These are phyloP conservation scores for Coreius guichenoti DNA, from an alignment of 2,797 vertebrate species.

Conservation along the genomic window DNA sequence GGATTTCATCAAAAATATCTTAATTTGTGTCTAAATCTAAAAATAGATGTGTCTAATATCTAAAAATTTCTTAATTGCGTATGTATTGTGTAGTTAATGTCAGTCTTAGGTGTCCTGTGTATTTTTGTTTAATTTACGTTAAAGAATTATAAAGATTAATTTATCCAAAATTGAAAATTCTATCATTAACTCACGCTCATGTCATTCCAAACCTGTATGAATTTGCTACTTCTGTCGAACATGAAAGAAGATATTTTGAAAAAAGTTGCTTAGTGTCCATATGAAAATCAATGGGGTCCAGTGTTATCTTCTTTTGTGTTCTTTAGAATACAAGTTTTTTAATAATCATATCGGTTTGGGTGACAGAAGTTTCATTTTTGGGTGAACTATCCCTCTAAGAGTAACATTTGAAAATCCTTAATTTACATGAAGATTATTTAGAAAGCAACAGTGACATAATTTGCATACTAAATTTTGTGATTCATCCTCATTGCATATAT, in stretches of 20 bases:
- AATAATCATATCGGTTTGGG: neutral
- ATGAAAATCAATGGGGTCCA: neutral
- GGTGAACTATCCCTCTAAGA: neutral
- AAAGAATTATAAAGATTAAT: neutral
- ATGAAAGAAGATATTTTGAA: neutral
- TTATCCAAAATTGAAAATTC: neutral
- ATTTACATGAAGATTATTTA: neutral
- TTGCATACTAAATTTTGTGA: neutral
- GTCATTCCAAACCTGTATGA: neutral
- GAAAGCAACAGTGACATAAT: neutral
- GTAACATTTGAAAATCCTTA: neutral
- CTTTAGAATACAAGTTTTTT: neutral
- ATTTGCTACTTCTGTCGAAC: neutral
- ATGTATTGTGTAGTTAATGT: neutral
- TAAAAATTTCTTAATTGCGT: too few relatives aligned
- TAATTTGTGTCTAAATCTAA: too few relatives aligned
- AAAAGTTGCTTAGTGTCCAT: neutral
- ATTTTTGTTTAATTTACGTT: neutral
- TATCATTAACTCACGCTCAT: neutral
- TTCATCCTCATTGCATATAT: neutral
- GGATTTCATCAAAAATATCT: too few relatives aligned
- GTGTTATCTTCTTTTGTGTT: neutral
- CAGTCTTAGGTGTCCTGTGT: neutral
- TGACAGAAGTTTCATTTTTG: neutral
- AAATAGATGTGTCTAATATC: too few relatives aligned